Conservation (phyloP, 2,797 vertebrate genomes). For the Diglossa cyanea region DNA sequence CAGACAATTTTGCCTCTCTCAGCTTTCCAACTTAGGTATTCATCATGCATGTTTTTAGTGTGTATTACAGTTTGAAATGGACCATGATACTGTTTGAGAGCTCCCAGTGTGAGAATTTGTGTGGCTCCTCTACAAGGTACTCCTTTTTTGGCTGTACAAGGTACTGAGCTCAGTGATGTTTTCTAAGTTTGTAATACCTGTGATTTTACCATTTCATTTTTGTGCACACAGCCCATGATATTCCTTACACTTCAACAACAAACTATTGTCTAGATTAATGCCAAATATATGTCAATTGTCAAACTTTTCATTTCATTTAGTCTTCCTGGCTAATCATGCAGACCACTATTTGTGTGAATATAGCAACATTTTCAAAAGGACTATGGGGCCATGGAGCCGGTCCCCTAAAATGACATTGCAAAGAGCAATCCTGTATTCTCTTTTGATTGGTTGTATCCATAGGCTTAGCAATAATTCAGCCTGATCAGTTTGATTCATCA, state of each 20-base stretch:
- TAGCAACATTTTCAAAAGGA: background rate
- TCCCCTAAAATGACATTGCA: background rate
- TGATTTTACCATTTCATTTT: background rate
- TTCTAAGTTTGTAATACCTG: background rate
- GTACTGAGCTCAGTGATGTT: background rate
- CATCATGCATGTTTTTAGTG: background rate
- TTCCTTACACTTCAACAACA: background rate
- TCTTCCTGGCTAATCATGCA: background rate
- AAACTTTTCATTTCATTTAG: background rate
- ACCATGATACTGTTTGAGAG: background rate
- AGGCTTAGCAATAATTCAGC: background rate
- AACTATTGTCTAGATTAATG: background rate
- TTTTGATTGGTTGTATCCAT: background rate
- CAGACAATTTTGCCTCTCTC: background rate
- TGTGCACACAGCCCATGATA: background rate
- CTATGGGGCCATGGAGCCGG: background rate
- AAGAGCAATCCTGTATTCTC: background rate
- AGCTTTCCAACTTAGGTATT: background rate
- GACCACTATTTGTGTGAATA: background rate
- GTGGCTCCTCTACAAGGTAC: background rate
- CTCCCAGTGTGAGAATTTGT: background rate
- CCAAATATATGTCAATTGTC: background rate
- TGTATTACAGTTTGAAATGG: background rate
- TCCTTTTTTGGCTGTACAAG: background rate
- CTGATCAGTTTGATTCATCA: background rate